phyloP scores from a whole-genome alignment of 2,113 vertebrate genomes.

The Anguilla japonica region DNA sequence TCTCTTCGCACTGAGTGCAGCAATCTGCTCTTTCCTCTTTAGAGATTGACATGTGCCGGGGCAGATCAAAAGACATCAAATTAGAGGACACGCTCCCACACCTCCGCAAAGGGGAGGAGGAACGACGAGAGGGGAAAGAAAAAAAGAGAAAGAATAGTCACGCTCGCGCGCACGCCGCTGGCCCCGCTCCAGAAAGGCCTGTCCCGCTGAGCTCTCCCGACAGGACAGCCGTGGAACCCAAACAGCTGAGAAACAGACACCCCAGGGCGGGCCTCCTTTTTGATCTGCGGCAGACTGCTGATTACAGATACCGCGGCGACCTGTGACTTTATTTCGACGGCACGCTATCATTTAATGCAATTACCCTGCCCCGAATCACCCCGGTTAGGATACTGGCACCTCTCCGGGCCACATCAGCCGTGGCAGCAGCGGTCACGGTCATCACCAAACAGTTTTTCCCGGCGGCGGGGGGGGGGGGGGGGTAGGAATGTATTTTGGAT shows the following conservation, averaged over 20 bases:
- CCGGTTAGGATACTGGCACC: constrained; percentile 45
- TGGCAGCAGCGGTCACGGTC: background rate
- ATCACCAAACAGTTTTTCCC: background rate
- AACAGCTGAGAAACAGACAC: constrained; percentile 76
- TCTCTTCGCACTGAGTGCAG: constrained; percentile 38
- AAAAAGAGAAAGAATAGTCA: background rate
- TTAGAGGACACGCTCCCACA: constrained; percentile 45
- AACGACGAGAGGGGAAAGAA: constrained; percentile 3
- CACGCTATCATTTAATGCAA: constrained; percentile 69
- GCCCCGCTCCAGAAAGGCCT: constrained; percentile 63
- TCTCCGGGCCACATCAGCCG: constrained; percentile 59
- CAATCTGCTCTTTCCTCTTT: constrained; percentile 58
- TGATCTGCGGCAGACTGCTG: constrained; percentile 72
- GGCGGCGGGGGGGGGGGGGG: too few species aligned
- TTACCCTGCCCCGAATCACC: constrained; percentile 52
- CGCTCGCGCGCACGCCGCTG: constrained; percentile 51
- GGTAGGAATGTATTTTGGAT: background rate
- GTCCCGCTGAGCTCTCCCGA: constrained; percentile 62
- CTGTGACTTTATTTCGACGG: constrained; percentile 65
- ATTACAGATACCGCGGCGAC: constrained; percentile 75
- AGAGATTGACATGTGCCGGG: constrained; percentile 56
- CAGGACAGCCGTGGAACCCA: constrained; percentile 71
- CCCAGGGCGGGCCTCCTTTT: constrained; percentile 60
- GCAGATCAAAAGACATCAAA: constrained; percentile 71
- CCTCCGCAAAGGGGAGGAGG: constrained; percentile 3